These are phyloP conservation scores for Sinosuthora webbiana DNA, from an alignment of 2,113 vertebrate genomes.

Conservation along the genomic window DNA sequence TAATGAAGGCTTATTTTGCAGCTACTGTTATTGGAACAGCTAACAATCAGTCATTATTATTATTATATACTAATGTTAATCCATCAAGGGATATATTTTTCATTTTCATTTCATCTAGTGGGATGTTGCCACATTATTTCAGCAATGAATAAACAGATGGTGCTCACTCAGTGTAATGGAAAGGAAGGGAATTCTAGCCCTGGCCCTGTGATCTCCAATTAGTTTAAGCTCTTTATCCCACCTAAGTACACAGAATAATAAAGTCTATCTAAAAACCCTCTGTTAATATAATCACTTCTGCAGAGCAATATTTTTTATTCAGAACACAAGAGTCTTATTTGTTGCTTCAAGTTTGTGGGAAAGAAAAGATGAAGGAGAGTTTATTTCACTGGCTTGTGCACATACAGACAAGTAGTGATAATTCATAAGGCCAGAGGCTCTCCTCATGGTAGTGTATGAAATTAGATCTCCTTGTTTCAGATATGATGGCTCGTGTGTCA, in stretches of 20 bases:
- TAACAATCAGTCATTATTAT: not conserved
- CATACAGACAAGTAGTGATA: not conserved
- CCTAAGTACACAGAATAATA: not conserved
- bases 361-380: not conserved
- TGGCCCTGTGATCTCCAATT: not conserved
- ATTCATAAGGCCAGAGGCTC: constrained; percentile 56
- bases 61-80: not conserved
- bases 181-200: not conserved
- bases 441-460: constrained; percentile 44
- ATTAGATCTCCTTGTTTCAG: constrained; percentile 65
- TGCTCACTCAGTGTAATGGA: not conserved
- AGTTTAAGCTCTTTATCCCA: not conserved
- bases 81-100: constrained; percentile 16
- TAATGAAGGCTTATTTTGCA: not conserved
- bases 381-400: not conserved
- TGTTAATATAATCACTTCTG: not conserved
- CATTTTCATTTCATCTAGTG: constrained; percentile 24
- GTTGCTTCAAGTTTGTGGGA: not conserved
- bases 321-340: not conserved
- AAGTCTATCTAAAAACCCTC: not conserved
- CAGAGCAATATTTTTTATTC: not conserved
- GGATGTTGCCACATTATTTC: not conserved
- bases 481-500: constrained; percentile 60
- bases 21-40: not conserved
- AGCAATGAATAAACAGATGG: not conserved